Conservation (phyloP, 1,140 invertebrate species). For the Nebria ingens region DNA sequence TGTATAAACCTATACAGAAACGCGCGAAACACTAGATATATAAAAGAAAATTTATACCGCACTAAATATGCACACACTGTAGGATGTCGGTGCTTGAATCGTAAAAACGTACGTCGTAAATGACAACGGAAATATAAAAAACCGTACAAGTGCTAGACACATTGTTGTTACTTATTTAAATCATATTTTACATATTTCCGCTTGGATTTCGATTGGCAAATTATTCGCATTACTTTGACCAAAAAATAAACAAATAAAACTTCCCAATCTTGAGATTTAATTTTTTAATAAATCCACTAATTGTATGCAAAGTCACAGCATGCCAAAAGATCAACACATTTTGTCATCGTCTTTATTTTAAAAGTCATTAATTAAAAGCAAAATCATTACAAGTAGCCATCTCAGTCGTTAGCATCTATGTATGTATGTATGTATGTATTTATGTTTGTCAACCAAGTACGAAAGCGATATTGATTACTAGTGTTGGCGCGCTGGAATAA, state of each 20-base stretch:
- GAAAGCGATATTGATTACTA: background rate
- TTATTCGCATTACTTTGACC: no score
- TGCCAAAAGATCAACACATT: background rate
- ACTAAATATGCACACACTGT: background rate
- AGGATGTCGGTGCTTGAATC: background rate
- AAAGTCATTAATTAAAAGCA: constrained; percentile 1
- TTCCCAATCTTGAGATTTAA: no score
- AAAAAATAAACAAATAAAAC: no score
- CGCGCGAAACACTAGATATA: no score
- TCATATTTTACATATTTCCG: no score
- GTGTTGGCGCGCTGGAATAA: background rate
- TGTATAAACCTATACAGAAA: background rate
- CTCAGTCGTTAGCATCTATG: background rate
- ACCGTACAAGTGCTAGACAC: no score
- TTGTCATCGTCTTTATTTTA: constrained; percentile 7
- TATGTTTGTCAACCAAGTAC: background rate
- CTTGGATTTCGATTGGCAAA: no score
- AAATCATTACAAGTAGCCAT: background rate
- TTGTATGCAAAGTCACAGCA: constrained; percentile 1
- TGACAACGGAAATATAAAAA: background rate
- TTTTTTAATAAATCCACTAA: constrained; percentile 3
- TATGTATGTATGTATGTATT: background rate
- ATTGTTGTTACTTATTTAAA: no score
- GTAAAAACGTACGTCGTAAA: background rate
- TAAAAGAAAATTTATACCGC: background rate